Percentiles rank a stretch among this genome's conserved stretches.
Evolutionary conservation across 35 echinoderm and acorn worm genomes (phyloP).

Genomic region (Lytechinus variegatus): DNA sequence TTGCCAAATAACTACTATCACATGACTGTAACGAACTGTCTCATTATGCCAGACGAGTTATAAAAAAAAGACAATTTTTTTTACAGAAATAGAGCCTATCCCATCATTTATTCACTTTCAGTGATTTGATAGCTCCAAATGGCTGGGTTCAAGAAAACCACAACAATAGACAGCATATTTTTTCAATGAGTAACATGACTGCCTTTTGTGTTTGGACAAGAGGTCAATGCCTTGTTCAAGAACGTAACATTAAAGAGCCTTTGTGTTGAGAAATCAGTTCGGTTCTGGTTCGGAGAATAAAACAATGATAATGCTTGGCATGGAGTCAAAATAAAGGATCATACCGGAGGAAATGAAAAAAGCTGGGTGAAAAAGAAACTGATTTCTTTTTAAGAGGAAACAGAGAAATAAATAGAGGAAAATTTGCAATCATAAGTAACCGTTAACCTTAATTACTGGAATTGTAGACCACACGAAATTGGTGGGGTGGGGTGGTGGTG

Average conservation of each 20-base stretch:
- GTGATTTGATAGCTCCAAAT: background rate
- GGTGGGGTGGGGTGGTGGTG: too few relatives aligned
- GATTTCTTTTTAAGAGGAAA: background rate
- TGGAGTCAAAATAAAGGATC: background rate
- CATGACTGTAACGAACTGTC: background rate
- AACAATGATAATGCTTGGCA: background rate
- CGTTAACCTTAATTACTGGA: too few relatives aligned
- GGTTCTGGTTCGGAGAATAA: background rate
- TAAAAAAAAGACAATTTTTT: background rate
- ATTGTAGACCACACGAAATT: too few relatives aligned
- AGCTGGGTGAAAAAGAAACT: background rate
- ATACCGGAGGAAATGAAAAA: background rate
- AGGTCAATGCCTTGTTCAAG: slow-evolving; percentile 10
- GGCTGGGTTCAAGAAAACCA: background rate
- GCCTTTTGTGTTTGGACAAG: background rate
- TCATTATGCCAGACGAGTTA: background rate
- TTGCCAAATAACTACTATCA: background rate
- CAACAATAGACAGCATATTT: background rate
- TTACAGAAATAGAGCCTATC: background rate
- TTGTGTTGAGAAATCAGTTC: background rate
- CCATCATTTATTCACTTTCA: background rate
- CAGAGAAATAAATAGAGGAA: background rate
- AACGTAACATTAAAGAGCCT: background rate
- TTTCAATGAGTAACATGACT: background rate
- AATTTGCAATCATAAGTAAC: too few relatives aligned